Percentiles rank a stretch among this genome's conserved stretches.
Conservation (phyloP, 1,140 invertebrate species). For the Brachionus koreanus region DNA sequence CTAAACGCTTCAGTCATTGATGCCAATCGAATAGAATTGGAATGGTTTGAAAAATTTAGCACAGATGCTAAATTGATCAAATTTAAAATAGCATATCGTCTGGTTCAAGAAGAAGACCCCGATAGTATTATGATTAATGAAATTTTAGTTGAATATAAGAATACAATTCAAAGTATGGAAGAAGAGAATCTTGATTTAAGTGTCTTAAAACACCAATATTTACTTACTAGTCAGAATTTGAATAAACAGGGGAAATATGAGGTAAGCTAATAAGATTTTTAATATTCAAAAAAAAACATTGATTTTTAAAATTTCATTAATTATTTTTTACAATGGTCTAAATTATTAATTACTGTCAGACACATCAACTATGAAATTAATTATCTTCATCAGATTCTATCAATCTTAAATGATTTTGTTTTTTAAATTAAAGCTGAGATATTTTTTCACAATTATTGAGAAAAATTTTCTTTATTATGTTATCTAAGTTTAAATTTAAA, state of each 20-base stretch:
- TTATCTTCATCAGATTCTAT: too few species aligned
- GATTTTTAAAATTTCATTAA: too few species aligned
- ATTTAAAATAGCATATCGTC: conserved; percentile 32
- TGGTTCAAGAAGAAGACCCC: not conserved
- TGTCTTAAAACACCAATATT: not conserved
- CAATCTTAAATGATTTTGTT: too few species aligned
- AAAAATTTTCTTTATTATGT: too few species aligned
- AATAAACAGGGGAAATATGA: conserved; percentile 22
- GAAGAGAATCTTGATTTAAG: not conserved
- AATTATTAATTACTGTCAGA: too few species aligned
- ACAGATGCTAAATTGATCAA: not conserved
- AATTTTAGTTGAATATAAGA: conserved; percentile 13
- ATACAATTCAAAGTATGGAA: not conserved
- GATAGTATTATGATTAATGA: conserved; percentile 25
- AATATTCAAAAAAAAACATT: too few species aligned
- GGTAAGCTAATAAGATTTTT: too few species aligned
- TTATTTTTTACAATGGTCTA: too few species aligned
- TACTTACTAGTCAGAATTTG: conserved; percentile 1
- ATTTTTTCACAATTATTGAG: too few species aligned
- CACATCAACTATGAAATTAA: too few species aligned
- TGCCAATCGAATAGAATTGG: not conserved
- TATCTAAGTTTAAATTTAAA: too few species aligned
- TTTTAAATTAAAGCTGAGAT: too few species aligned
- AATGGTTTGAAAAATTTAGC: conserved; percentile 5
- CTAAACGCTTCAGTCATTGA: not conserved